A percentile compares a stretch with the other conserved stretches of the same genome.
Evolutionary conservation across 64 coral and sea anemone species (phyloP).

Genomic region (Exaiptasia diaphana): DNA sequence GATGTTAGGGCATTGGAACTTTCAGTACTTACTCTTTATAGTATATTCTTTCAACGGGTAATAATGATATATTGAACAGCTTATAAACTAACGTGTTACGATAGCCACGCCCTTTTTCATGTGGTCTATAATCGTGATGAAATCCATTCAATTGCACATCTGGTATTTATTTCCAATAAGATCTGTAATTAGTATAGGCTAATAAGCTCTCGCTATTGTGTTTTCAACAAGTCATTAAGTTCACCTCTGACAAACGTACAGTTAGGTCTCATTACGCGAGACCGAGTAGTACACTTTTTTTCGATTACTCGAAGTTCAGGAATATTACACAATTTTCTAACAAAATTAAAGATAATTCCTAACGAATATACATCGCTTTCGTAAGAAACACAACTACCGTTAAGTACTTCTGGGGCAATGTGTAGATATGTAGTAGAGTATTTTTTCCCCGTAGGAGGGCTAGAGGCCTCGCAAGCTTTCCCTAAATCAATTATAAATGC

Average conservation of each 20-base stretch:
- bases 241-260: neutral
- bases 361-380: neutral
- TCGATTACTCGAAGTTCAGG: neutral
- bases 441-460: neutral
- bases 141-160: too few species aligned
- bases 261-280: neutral
- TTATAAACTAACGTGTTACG: too few species aligned
- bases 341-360: neutral
- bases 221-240: too few species aligned
- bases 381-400: neutral
- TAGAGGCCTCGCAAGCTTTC: neutral
- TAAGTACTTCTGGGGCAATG: neutral
- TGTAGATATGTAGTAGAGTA: neutral
- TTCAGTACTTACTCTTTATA: too few species aligned
- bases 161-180: too few species aligned
- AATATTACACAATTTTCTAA: neutral
- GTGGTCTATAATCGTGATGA: too few species aligned
- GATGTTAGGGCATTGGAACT: too few species aligned
- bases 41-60: too few species aligned
- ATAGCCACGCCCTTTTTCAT: too few species aligned
- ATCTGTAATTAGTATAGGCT: too few species aligned
- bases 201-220: too few species aligned
- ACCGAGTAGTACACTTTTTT: neutral
- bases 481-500: neutral
- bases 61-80: too few species aligned